These are phyloP conservation scores for Papilio elwesi DNA, from an alignment of 2,888 invertebrate species.

Conservation along the genomic window DNA sequence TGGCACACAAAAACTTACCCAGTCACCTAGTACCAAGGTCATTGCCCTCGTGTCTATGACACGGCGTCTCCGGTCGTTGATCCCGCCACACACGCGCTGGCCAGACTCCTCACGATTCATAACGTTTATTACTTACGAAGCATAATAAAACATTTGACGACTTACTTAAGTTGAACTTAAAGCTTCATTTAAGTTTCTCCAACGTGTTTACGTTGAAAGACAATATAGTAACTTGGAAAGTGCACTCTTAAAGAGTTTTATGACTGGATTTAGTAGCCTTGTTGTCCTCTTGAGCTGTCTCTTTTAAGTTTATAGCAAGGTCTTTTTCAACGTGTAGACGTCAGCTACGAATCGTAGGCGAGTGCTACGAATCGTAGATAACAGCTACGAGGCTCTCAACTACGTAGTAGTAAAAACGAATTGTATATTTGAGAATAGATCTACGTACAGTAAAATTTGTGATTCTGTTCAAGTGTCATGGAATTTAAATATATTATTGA, in stretches of 20 bases:
- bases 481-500: no score
- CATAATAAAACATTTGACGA: conserved; percentile 29
- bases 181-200: neutral
- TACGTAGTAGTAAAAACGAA: no score
- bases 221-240: conserved; percentile 10
- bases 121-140: conserved; percentile 30
- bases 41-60: conserved; percentile 26
- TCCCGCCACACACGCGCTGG: conserved; percentile 4
- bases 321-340: neutral
- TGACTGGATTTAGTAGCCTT: conserved; percentile 11
- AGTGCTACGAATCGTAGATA: neutral
- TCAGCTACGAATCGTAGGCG: neutral
- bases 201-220: conserved; percentile 11
- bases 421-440: no score
- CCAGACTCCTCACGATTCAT: conserved; percentile 26
- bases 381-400: neutral
- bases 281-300: conserved; percentile 5
- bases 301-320: conserved; percentile 10
- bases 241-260: conserved; percentile 9
- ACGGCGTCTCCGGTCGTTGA: conserved; percentile 31
- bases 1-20: conserved; percentile 27
- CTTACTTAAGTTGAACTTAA: conserved; percentile 8
- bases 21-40: conserved; percentile 38
- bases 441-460: no score
- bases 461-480: no score